Percentiles rank a stretch among this genome's conserved stretches.
phyloP scores from a whole-genome alignment of 2,113 vertebrate species.

The Bubo blakistoni region DNA sequence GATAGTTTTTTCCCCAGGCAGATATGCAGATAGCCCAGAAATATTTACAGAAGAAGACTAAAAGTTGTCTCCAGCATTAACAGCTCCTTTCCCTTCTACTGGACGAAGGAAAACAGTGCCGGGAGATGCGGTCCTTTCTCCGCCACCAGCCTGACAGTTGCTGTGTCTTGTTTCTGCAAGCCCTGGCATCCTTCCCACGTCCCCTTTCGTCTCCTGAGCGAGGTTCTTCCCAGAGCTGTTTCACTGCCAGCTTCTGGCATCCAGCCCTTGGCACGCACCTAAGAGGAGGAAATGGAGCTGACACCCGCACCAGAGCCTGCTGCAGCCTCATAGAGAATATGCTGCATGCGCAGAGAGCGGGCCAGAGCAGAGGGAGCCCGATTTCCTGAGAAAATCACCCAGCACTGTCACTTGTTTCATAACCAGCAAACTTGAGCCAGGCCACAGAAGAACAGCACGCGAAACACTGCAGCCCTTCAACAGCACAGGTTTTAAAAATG shows the following conservation, averaged over 20 bases:
- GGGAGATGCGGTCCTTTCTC: not conserved
- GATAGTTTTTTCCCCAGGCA: not conserved
- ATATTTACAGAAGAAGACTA: not conserved
- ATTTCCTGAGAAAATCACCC: not conserved
- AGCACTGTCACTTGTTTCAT: not conserved
- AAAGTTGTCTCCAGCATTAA: not conserved
- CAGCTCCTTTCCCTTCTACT: not conserved
- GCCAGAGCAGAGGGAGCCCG: not conserved
- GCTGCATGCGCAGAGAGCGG: not conserved
- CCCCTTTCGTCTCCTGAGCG: not conserved
- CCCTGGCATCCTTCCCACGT: not conserved
- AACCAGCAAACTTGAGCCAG: not conserved
- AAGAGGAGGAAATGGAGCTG: constrained; percentile 26
- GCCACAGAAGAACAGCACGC: not conserved
- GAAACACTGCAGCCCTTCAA: not conserved
- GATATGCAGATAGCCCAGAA: not conserved
- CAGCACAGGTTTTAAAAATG: not conserved
- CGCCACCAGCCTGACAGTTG: not conserved
- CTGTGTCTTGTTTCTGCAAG: not conserved
- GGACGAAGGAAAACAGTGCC: not conserved
- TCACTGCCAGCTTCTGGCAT: not conserved
- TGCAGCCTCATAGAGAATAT: not conserved
- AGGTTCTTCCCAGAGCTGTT: not conserved
- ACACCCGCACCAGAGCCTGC: not conserved
- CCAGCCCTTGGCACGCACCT: not conserved